Percentiles rank a stretch among this genome's conserved stretches.
Evolutionary conservation across 2,888 invertebrate species (phyloP).

Genomic region (Caenorhabditis sp.): DNA sequence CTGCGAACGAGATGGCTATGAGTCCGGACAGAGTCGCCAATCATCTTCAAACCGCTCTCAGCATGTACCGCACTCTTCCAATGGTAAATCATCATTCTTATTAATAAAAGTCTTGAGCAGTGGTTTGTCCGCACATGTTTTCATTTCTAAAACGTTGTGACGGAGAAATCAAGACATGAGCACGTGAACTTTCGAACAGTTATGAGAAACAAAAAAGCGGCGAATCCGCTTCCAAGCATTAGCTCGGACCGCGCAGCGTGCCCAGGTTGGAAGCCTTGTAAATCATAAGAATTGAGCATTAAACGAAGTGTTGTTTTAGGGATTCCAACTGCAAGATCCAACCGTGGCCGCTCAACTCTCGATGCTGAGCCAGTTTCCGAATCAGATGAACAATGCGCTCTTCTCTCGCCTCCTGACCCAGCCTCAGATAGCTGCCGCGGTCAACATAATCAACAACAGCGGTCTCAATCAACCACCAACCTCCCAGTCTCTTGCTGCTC

Average conservation of each 20-base stretch:
- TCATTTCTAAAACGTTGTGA: background rate
- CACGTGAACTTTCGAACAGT: no score
- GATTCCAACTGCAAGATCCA: conserved; percentile 26
- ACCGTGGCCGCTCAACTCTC: conserved; percentile 19
- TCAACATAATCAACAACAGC: conserved; percentile 6
- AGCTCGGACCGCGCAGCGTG: no score
- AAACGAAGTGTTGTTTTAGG: no score
- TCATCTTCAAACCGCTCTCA: background rate
- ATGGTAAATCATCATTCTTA: conserved; percentile 12
- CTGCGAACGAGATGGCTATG: conserved; percentile 35
- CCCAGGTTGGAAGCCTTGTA: no score
- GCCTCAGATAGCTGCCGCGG: background rate
- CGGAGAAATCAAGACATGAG: no score
- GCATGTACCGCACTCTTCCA: conserved; percentile 16
- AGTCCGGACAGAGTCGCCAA: conserved; percentile 26
- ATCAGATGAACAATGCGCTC: background rate
- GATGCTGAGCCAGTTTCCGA: conserved; percentile 14
- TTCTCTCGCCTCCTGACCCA: conserved; percentile 10
- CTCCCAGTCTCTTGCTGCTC: background rate
- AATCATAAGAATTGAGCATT: no score
- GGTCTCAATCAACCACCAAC: background rate
- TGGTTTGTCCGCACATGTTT: background rate
- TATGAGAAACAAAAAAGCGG: no score
- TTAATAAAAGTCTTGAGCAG: background rate
- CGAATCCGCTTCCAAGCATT: no score